Conservation (phyloP, 2,888 invertebrate species). For the Diaperis boleti region DNA sequence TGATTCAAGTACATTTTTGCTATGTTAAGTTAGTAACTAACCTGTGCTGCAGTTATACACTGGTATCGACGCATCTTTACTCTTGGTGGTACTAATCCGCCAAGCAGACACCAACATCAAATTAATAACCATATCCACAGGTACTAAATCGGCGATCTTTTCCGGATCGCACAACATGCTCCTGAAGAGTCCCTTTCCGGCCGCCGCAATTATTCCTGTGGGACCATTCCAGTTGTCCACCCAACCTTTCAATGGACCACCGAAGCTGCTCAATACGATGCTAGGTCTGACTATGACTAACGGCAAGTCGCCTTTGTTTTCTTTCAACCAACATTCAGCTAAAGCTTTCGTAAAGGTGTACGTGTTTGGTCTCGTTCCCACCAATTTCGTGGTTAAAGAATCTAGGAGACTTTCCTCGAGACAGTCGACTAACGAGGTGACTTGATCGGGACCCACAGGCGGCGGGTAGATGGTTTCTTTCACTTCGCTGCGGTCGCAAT, state of each 20-base stretch:
- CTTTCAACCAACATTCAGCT: conserved; percentile 87
- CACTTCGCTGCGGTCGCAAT: conserved; percentile 91
- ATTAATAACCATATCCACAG: conserved; percentile 93
- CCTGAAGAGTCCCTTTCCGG: conserved; percentile 83
- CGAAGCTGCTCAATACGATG: conserved; percentile 71
- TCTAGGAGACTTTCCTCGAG: conserved; percentile 88
- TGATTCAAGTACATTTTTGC: no score
- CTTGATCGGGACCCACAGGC: conserved; percentile 80
- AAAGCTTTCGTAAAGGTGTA: conserved; percentile 98
- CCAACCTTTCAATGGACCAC: conserved; percentile 74
- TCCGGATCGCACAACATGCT: conserved; percentile 88
- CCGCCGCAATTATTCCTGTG: conserved; percentile 85
- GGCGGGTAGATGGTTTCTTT: conserved; percentile 91
- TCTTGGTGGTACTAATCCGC: conserved; percentile 75
- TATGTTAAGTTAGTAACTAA: no score
- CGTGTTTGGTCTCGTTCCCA: conserved; percentile 93
- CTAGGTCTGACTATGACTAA: conserved; percentile 96
- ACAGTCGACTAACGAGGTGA: conserved; percentile 80
- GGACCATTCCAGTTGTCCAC: conserved; percentile 98
- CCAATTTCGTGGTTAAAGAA: conserved; percentile 76
- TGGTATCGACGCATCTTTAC: conserved; percentile 71
- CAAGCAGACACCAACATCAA: conserved; percentile 93
- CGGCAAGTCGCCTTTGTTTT: conserved; percentile 81
- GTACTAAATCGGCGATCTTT: conserved; percentile 87
- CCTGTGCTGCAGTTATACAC: conserved; percentile 95